Percentiles rank a stretch among this genome's conserved stretches.
These are phyloP conservation scores for Scomber colias DNA, from an alignment of 2,113 vertebrate genomes.

Conservation along the genomic window DNA sequence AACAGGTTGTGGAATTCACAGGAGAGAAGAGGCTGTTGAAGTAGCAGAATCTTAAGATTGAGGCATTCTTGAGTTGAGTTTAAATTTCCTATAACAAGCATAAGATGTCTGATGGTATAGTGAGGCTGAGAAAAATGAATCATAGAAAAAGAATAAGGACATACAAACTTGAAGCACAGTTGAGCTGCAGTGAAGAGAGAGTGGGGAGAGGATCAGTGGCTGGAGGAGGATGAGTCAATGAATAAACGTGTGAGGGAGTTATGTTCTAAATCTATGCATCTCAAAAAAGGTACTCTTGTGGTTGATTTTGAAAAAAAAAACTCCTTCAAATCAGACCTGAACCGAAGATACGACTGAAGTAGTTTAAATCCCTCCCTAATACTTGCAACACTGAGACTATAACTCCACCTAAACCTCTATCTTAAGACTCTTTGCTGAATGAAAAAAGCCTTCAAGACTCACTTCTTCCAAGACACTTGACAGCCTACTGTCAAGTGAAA, in stretches of 20 bases:
- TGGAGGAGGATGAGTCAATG: constrained; percentile 8
- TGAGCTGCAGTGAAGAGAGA: background rate
- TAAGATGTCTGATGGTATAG: constrained; percentile 1
- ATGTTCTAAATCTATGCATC: background rate
- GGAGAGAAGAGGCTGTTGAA: constrained; percentile 7
- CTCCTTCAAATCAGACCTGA: background rate
- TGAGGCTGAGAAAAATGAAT: constrained; percentile 1
- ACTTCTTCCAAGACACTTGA: background rate
- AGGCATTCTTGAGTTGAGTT: background rate
- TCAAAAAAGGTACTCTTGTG: background rate
- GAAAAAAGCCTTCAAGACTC: constrained; percentile 19
- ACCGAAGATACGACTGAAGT: constrained; percentile 1
- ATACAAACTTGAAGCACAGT: background rate
- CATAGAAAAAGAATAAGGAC: background rate
- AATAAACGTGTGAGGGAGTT: background rate
- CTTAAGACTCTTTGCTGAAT: background rate
- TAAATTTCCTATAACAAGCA: constrained; percentile 19
- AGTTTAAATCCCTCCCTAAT: constrained; percentile 19
- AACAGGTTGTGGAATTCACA: constrained; percentile 24
- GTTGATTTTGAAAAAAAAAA: background rate
- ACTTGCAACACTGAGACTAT: background rate
- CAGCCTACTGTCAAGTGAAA: constrained; percentile 1
- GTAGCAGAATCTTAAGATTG: constrained; percentile 1
- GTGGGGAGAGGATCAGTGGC: background rate
- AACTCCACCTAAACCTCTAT: background rate